A percentile compares a stretch with the other conserved stretches of the same genome.
Evolutionary conservation across 2,888 invertebrate species (phyloP).

Genomic region (Ceraclea dissimilis): DNA sequence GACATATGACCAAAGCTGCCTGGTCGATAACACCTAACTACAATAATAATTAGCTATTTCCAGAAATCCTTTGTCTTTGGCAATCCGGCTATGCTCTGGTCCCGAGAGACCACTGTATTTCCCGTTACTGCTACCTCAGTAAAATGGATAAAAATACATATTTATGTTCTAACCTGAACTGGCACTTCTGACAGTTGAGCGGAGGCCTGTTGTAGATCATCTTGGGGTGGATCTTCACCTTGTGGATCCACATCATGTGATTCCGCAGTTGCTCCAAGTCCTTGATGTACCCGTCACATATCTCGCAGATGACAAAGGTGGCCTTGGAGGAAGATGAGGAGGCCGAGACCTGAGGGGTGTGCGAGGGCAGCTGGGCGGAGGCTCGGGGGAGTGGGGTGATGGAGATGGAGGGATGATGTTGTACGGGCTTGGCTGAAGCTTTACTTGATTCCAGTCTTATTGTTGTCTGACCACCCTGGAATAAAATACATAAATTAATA

Average conservation of each 20-base stretch:
- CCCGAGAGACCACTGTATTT: no score
- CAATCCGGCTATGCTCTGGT: no score
- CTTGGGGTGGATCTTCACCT: constrained; percentile 92
- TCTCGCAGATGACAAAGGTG: constrained; percentile 77
- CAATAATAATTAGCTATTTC: background rate
- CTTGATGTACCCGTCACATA: constrained; percentile 95
- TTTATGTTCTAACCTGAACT: constrained; percentile 59
- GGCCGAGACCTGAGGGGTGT: constrained; percentile 24
- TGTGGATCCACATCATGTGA: constrained; percentile 98
- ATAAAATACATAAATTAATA: background rate
- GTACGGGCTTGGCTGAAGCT: constrained; percentile 21
- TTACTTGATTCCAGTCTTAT: constrained; percentile 5
- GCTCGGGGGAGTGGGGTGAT: constrained; percentile 76
- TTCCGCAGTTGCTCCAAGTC: constrained; percentile 89
- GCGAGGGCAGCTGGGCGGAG: constrained; percentile 29
- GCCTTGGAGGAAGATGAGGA: constrained; percentile 50
- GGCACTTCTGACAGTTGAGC: constrained; percentile 92
- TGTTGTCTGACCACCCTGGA: constrained; percentile 14
- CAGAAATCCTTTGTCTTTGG: no score
- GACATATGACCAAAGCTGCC: background rate
- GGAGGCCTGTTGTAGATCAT: constrained; percentile 94
- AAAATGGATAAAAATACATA: no score
- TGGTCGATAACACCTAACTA: background rate
- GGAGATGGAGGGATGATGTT: constrained; percentile 80
- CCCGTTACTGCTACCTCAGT: no score